Percentiles rank a stretch among this genome's conserved stretches.
Conservation (phyloP, 1,140 invertebrate species). For the Daktulosphaira vitifoliae region DNA sequence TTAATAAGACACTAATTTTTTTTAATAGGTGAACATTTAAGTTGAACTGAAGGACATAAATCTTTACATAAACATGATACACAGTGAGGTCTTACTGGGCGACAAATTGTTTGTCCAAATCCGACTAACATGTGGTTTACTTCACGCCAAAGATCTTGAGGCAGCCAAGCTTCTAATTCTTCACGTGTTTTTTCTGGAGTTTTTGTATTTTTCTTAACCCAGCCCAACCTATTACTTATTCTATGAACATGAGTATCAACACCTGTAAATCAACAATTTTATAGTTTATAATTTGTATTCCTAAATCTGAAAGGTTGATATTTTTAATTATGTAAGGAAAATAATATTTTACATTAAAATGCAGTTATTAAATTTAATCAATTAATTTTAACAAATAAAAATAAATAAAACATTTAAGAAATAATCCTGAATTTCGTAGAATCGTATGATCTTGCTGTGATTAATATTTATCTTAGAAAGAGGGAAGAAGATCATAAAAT, state of each 20-base stretch:
- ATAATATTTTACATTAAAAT: background rate
- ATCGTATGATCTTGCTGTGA: too few species aligned
- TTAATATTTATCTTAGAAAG: too few species aligned
- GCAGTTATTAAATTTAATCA: too few species aligned
- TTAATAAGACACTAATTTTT: too few species aligned
- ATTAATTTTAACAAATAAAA: too few species aligned
- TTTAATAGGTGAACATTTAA: constrained; percentile 29
- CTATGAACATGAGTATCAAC: constrained; percentile 97
- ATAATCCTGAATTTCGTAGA: too few species aligned
- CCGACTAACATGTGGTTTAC: constrained; percentile 89
- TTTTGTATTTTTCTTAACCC: constrained; percentile 66
- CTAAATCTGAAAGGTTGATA: background rate
- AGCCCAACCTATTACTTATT: constrained; percentile 80
- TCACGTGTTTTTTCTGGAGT: constrained; percentile 81
- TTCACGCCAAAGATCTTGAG: constrained; percentile 74
- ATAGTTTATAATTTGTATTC: background rate
- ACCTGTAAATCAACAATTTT: constrained; percentile 46
- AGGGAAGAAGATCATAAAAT: too few species aligned
- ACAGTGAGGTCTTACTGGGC: constrained; percentile 73
- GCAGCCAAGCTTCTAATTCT: constrained; percentile 81
- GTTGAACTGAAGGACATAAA: constrained; percentile 61
- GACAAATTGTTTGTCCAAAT: constrained; percentile 90
- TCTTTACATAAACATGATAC: constrained; percentile 67
- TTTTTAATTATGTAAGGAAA: background rate
- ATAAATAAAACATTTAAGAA: too few species aligned